phyloP scores from a whole-genome alignment of 2,888 invertebrate genomes.

The Himalopsyche tibetana region DNA sequence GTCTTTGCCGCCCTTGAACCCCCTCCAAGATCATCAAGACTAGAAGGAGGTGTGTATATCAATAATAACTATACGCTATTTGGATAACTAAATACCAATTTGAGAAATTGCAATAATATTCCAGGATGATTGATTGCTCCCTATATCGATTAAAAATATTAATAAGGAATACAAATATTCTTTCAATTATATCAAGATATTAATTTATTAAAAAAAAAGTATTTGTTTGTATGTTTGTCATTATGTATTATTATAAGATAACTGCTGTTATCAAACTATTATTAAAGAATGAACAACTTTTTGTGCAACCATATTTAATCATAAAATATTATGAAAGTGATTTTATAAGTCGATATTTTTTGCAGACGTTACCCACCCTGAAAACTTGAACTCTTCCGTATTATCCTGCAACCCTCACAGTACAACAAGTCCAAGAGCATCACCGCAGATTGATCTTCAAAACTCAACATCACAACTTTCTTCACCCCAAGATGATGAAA shows the following conservation, averaged over 20 bases:
- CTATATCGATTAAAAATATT: too few relatives aligned
- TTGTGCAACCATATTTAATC: too few relatives aligned
- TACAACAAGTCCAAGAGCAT: conserved; percentile 83
- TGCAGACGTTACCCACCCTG: conserved; percentile 57
- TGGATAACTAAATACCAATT: not conserved
- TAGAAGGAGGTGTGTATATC: conserved; percentile 71
- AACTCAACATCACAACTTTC: conserved; percentile 71
- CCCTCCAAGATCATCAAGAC: conserved; percentile 74
- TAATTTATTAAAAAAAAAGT: too few relatives aligned
- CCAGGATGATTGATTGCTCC: not conserved
- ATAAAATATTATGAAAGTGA: too few relatives aligned
- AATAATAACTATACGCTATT: not conserved
- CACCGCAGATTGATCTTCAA: conserved; percentile 71
- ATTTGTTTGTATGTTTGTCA: too few relatives aligned
- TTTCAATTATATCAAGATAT: too few relatives aligned
- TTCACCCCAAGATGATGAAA: conserved; percentile 79
- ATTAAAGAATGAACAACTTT: too few relatives aligned
- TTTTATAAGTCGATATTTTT: not conserved
- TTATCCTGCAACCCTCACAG: conserved; percentile 80
- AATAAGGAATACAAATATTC: too few relatives aligned
- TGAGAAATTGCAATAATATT: not conserved
- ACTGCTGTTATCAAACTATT: too few relatives aligned
- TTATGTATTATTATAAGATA: too few relatives aligned
- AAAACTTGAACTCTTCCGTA: conserved; percentile 54
- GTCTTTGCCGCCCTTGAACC: conserved; percentile 77